phyloP scores from a whole-genome alignment of 2,888 invertebrate genomes.

The Tenthredo livida region DNA sequence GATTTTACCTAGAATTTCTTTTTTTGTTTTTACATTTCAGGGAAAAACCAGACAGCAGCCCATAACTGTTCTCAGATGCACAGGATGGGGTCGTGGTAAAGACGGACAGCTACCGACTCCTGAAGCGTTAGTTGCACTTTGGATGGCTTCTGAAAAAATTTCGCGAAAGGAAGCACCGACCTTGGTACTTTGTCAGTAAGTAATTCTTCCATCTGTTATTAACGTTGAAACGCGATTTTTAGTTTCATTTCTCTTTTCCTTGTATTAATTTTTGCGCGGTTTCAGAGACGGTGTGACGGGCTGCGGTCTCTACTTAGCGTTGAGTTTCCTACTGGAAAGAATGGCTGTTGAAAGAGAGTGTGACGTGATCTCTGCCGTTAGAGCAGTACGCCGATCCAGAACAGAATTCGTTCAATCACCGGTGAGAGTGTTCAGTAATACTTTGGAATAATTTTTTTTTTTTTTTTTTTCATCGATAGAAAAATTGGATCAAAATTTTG shows the following conservation, averaged over 20 bases:
- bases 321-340: slow-evolving; percentile 78
- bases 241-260: neutral
- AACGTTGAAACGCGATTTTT: neutral
- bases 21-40: neutral
- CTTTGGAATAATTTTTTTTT: neutral
- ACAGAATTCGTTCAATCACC: slow-evolving; percentile 74
- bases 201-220: slow-evolving; percentile 40
- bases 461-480: neutral
- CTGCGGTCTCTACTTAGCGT: slow-evolving; percentile 78
- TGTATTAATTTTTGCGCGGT: slow-evolving; percentile 41
- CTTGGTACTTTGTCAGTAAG: slow-evolving; percentile 77
- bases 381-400: slow-evolving; percentile 77
- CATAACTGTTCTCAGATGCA: slow-evolving; percentile 64
- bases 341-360: slow-evolving; percentile 79
- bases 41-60: slow-evolving; percentile 53
- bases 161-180: slow-evolving; percentile 71
- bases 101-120: slow-evolving; percentile 66
- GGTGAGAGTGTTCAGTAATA: slow-evolving; percentile 66
- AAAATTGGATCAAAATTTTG: neutral
- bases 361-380: slow-evolving; percentile 79
- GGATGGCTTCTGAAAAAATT: slow-evolving; percentile 73
- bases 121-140: slow-evolving; percentile 72
- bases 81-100: slow-evolving; percentile 70
- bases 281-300: slow-evolving; percentile 79
- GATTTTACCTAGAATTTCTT: neutral